phyloP scores from a whole-genome alignment of 2,888 invertebrate species.

The Cenopis cana region DNA sequence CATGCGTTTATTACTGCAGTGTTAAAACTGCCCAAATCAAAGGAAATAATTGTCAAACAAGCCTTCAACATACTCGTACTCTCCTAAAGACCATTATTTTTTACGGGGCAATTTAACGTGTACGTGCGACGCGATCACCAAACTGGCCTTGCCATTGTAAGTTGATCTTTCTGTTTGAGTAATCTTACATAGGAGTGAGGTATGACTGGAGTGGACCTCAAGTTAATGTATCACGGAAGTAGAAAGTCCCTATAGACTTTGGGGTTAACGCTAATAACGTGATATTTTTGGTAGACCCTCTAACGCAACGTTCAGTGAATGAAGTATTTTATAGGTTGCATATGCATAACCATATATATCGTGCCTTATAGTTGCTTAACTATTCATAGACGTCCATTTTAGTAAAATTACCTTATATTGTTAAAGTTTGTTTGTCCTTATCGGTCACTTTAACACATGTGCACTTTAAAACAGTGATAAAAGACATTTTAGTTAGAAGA shows the following conservation, averaged over 20 bases:
- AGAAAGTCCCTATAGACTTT: slow-evolving; percentile 1
- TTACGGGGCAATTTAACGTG: slow-evolving; percentile 47
- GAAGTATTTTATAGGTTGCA: background rate
- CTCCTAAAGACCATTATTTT: slow-evolving; percentile 48
- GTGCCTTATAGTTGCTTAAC: no score
- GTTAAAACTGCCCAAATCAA: slow-evolving; percentile 41
- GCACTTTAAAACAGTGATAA: no score
- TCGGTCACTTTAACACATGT: no score
- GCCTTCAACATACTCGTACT: slow-evolving; percentile 17
- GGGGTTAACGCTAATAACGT: slow-evolving; percentile 29
- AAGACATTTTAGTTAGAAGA: no score
- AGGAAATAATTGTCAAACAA: slow-evolving; percentile 36
- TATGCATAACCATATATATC: background rate
- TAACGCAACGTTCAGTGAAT: background rate
- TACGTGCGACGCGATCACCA: slow-evolving; percentile 47
- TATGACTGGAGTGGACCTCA: slow-evolving; percentile 28
- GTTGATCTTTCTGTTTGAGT: slow-evolving; percentile 24
- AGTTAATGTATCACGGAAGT: slow-evolving; percentile 31
- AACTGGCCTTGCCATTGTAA: slow-evolving; percentile 41
- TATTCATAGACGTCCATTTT: no score
- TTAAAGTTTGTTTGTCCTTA: no score
- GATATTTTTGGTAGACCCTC: slow-evolving; percentile 2
- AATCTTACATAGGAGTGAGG: background rate
- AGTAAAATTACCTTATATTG: no score
- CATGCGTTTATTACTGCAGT: slow-evolving; percentile 4